Evolutionary conservation across 1,140 invertebrate species (phyloP).

Genomic region (Dufourea novaeangliae): DNA sequence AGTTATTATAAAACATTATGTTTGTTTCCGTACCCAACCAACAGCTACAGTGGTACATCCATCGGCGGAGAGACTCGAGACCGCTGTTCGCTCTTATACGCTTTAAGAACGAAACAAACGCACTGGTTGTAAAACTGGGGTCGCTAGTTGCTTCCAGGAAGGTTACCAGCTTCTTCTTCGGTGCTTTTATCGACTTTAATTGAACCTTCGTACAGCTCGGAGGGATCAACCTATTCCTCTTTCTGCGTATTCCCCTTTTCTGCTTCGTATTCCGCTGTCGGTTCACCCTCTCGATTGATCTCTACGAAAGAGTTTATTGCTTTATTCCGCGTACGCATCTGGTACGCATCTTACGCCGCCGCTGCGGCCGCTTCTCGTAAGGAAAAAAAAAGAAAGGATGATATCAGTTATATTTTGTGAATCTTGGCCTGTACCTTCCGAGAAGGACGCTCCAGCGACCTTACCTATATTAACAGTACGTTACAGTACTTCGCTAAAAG

Average conservation of each 20-base stretch:
- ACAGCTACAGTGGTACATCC: background rate
- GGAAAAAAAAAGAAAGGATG: too few species aligned
- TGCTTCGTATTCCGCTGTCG: background rate
- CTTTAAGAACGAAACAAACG: conserved; percentile 51
- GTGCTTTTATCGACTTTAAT: conserved; percentile 74
- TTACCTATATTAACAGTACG: background rate
- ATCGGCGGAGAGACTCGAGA: conserved; percentile 16
- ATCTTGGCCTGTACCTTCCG: conserved; percentile 21
- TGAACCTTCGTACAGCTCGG: conserved; percentile 72
- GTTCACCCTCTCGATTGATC: conserved; percentile 58
- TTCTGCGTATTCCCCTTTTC: conserved; percentile 59
- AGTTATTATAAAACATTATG: too few species aligned
- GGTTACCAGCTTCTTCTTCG: conserved; percentile 46
- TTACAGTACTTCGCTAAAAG: background rate
- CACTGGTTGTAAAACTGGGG: conserved; percentile 50
- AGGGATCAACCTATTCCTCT: conserved; percentile 66
- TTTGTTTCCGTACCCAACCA: background rate
- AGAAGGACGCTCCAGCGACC: conserved; percentile 13
- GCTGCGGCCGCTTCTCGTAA: conserved; percentile 42
- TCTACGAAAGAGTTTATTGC: conserved; percentile 72
- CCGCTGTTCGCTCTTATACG: background rate
- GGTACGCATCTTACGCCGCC: background rate
- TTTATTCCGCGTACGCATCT: conserved; percentile 71
- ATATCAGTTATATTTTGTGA: conserved; percentile 53
- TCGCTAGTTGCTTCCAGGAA: conserved; percentile 63